Evolutionary conservation across 2,113 vertebrate genomes (phyloP).

Genomic region (Chionomys nivalis): DNA sequence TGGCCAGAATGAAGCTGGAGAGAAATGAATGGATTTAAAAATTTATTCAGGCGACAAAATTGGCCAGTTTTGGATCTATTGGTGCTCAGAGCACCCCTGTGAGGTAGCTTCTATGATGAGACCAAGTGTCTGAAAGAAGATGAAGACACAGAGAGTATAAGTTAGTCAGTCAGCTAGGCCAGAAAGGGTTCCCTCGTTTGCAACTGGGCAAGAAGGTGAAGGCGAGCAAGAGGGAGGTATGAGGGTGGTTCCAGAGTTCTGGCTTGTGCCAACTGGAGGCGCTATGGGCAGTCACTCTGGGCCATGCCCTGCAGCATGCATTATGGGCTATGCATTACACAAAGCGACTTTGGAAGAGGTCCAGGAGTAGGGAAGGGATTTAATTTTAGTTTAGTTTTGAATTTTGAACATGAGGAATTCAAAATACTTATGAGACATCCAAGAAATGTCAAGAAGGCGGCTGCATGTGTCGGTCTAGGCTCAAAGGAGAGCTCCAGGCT

Average conservation of each 20-base stretch:
- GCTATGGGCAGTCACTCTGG: background rate
- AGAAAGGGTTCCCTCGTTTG: background rate
- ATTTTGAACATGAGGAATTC: constrained; percentile 44
- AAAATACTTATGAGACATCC: constrained; percentile 22
- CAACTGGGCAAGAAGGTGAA: background rate
- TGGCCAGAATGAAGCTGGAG: background rate
- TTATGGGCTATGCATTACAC: background rate
- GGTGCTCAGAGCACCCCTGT: background rate
- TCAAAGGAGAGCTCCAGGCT: background rate
- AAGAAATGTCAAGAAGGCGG: background rate
- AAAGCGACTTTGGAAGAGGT: background rate
- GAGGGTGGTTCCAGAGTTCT: background rate
- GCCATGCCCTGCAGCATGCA: background rate
- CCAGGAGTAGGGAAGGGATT: background rate
- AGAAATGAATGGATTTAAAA: background rate
- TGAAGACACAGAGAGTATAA: background rate
- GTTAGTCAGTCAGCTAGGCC: background rate
- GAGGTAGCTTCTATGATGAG: background rate
- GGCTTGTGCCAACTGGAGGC: background rate
- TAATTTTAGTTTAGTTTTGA: constrained; percentile 36
- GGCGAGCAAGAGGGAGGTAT: no score
- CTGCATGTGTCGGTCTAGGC: background rate
- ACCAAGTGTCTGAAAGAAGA: background rate
- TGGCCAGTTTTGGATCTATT: background rate
- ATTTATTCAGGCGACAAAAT: background rate